Evolutionary conservation across 2,888 invertebrate species (phyloP).

Genomic region (Pardosa pseudoannulata): DNA sequence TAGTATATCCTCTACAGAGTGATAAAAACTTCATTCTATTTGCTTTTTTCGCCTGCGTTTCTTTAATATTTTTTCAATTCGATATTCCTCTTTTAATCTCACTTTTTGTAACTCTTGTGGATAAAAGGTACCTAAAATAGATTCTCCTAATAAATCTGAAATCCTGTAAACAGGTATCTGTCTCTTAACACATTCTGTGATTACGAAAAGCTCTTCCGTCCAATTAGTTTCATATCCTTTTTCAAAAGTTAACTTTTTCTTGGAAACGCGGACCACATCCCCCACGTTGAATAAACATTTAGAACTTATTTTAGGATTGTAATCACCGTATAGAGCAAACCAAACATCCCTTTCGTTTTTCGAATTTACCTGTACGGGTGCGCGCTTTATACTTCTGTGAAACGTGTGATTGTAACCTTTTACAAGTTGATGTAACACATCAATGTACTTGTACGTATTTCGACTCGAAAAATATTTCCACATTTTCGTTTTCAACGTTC

Average conservation of each 20-base stretch:
- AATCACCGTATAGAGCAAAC: no score
- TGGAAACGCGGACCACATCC: slow-evolving; percentile 28
- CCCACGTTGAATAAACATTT: neutral
- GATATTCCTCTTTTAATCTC: neutral
- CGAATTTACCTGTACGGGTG: no score
- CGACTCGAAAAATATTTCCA: no score
- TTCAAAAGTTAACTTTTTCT: slow-evolving; percentile 8
- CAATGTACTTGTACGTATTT: no score
- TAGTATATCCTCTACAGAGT: neutral
- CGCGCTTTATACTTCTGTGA: no score
- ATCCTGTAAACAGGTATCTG: neutral
- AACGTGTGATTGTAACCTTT: no score
- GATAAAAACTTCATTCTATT: slow-evolving; percentile 22
- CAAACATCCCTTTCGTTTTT: no score
- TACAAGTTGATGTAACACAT: slow-evolving; percentile 25
- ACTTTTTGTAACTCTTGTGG: slow-evolving; percentile 42
- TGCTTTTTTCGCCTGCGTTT: neutral
- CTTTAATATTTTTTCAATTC: slow-evolving; percentile 38
- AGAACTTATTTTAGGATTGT: neutral
- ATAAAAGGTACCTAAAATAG: slow-evolving; percentile 31
- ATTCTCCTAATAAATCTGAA: slow-evolving; percentile 14
- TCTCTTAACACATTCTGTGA: slow-evolving; percentile 33
- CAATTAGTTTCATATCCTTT: slow-evolving; percentile 40
- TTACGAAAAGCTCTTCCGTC: slow-evolving; percentile 33
- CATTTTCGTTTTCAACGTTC: slow-evolving; percentile 75